Base-by-base conservation (phyloP, 2,113 vertebrate genomes). In the Brachyhypopomus gauderio region DNA sequence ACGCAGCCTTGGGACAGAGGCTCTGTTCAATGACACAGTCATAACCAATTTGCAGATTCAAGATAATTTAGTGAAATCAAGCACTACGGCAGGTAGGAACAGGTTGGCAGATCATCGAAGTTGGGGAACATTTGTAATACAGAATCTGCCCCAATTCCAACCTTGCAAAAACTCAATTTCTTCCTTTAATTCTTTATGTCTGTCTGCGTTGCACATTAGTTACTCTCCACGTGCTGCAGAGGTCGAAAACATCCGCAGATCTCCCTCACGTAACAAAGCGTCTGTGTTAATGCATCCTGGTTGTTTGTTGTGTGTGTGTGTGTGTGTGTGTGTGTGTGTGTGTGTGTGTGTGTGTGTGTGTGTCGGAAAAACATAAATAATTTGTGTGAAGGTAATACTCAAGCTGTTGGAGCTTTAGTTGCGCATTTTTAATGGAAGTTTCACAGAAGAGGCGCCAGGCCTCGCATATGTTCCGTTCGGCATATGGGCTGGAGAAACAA, bases 391-490 rank as follows among this genome's bases (percentile, higher is more conserved):
- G 92, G 92, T 94, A 94, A 94, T 94, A 93, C 92, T 92, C 93
- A 93, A 93, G 92, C 93, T 93, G 93, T 93, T 90, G 88, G 90
- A 94, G 92, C 90, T 90, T 93, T 94, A 94, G 89, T 94, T 94
- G 93, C 93, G 91, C 93, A 94, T 93, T 92, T 93, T 93, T 93
- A 93, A 94, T 94, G 92, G 93, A 92, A 91, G 84, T 93, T 93
- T 94, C 92, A 92, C 93, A 94, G 92, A 94, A 93, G 91, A 90
- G 52, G 86, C 90, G 92, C 89, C 92, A 93, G 93, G 92, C 91
- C 88, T 81, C 91, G 88, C 92, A 93, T 94, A 93, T 94, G 93
- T 89, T 89, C 89, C 85, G 77, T 85, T 87, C 88, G 88, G 90
- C 92, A 93, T 91, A 94, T 92, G 92, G 91, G 89, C 90, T 90